Evolutionary conservation across 1,140 invertebrate species (phyloP), one percentile per base, ranked within the genome.

Genomic region (Zaprionus kolodkinae): DNA sequence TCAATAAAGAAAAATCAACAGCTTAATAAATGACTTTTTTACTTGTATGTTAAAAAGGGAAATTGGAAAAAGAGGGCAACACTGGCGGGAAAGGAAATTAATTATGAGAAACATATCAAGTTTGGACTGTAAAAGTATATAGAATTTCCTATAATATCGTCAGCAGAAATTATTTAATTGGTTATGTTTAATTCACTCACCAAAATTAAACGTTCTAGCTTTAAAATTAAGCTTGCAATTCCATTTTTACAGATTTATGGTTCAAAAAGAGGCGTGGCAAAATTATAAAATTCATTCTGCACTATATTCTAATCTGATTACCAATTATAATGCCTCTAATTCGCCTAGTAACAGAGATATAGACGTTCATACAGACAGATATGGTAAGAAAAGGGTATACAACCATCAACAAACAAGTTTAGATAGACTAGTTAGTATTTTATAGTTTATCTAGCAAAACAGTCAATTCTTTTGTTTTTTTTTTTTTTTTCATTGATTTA

Each of bases 401-500:
- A 21, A 21, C 21, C 21, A 1, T 21, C 21, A 21, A 21, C 21
- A 21, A 1, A 1, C 21, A 21, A 21, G 21, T 21, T 21, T 21
- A 21, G 21, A 21, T 21, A 1, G 2, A 1, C 2, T 21, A 1
- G 21, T 21, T 21, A 21, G 1, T 21, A 21, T 21, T 21, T 2
- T 21, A 21, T 21, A 21, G 1, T 21, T 2, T 21, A 21, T 2
- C 21, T 2, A 21, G 21, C 21, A 21, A 21, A 21, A 21, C 33
- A n/a, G 10, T 30, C 15, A 43, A 35, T 3, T 38, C 12, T 13
- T 52, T 55, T 40, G 7, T 15, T 12, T 33, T 21, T 33, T 54
- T 65, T 15, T 12, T 33, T 21, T 33, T 54, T 65, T 57, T 56
- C 5, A 52, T 80, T 65, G 48, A 27, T 79, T 70, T 80, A 78